Base-by-base conservation (phyloP, 2,888 invertebrate species). In the Volucella bombylans region DNA sequence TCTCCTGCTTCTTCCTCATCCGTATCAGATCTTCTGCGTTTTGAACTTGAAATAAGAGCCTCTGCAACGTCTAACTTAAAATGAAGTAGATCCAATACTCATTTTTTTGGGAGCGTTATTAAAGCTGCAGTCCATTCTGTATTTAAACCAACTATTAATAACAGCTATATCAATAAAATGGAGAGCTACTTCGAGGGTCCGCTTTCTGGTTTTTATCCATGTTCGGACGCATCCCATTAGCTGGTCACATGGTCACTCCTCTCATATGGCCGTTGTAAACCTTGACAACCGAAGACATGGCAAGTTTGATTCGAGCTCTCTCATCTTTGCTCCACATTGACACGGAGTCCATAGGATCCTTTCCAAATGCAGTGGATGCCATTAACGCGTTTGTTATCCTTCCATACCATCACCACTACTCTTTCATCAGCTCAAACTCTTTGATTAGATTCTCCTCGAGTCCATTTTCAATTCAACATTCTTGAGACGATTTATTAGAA, bases 31-130 rank as follows among this genome's bases (percentile, higher is more conserved):
- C 38, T 31, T 11, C 38, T 55, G 38, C n/a, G 14, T 18, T 55
- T 55, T 38, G 38, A 55, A 38, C 55, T 55, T 55, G 55, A 38
- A 31, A 31, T 31, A 55, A 55, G 31, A 38, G 55, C 55, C n/a
- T 55, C 55, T 38, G 55, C 39, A 55, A 55, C 39, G 8, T 55
- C 39, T n/a, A 38, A 38, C n/a, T 55, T 55, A n/a, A 55, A 55
- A 14, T 55, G 12, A 18, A 55, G n/a, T 38, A 55, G 14, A 55
- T 55, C 55, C 38, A 55, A 55, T n/a, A 38, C 55, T 14, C 31
- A 6, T 31, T 55, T 18, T 55, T 55, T 39, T 2, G 39, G 41
- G 14, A 14, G 15, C 9, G 14, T 39, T 41, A 1, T 55, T 55
- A 31, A 55, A 10, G 8, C 38, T 14, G 55, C 31, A 11, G 31